phyloP scores from a whole-genome alignment of 2,888 invertebrate genomes.

The Drosophila stalkeri region DNA sequence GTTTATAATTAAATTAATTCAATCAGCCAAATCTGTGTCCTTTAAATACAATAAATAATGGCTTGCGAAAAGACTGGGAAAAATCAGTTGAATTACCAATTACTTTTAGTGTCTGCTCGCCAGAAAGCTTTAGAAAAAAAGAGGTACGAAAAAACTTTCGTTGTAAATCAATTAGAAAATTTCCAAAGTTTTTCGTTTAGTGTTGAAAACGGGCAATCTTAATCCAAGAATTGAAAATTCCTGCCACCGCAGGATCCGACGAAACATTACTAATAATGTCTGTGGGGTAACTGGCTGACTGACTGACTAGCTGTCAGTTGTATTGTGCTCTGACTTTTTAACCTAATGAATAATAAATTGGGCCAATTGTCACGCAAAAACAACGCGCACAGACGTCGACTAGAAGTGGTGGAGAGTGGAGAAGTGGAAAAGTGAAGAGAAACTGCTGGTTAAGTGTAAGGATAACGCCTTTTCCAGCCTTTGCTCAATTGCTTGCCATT shows the following conservation, averaged over 20 bases:
- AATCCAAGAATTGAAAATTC: conserved; percentile 16
- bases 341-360: conserved; percentile 83
- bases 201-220: conserved; percentile 36
- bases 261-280: conserved; percentile 62
- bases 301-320: conserved; percentile 78
- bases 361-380: conserved; percentile 83
- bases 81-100: conserved; percentile 31
- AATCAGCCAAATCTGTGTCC: background rate
- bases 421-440: background rate
- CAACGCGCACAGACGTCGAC: conserved; percentile 49
- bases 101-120: conserved; percentile 11
- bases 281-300: conserved; percentile 49
- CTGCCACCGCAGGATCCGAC: conserved; percentile 16
- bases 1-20: too few species aligned
- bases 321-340: conserved; percentile 81
- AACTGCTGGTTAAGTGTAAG: conserved; percentile 28
- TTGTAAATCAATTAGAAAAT: conserved; percentile 69
- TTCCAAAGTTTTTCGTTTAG: conserved; percentile 54
- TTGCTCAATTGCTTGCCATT: conserved; percentile 28
- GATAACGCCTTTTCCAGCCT: conserved; percentile 26
- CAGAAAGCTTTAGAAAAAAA: conserved; percentile 32
- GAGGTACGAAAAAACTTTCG: background rate
- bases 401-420: conserved; percentile 2
- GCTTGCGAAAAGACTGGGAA: background rate
- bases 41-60: background rate